Evolutionary conservation across 2,797 vertebrate genomes (phyloP), one percentile per base, ranked within the genome.

Genomic region (Oryzias dopingdopingensis): DNA sequence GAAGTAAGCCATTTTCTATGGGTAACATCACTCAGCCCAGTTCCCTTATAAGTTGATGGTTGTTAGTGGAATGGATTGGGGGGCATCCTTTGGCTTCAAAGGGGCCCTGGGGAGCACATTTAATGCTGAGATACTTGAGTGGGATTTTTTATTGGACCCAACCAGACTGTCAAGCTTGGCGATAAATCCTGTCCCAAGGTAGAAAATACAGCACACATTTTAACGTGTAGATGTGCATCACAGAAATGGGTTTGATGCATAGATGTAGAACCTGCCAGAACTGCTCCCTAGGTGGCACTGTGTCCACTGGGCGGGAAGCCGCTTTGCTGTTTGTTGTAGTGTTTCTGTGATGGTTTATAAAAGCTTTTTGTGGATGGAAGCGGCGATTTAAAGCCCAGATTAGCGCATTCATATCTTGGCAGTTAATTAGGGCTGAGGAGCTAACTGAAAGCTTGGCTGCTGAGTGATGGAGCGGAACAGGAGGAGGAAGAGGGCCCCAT

Each of bases 401-500:
- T 83, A 87, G 79, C 42, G 40, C 77, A 62, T 83, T 86, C 83
- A 84, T 85, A 85, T 86, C 80, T 82, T 76, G 66, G 81, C 85
- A 83, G 86, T 84, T 90, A 86, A 89, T 88, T 90, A 88, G 76
- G 46, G 64, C 59, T 70, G 72, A 71, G 76, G 62, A 72, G 80
- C 74, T 74, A 77, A 85, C 67, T 72, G 70, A 84, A 82, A 79
- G 76, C 79, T 77, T 54, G 70, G 77, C 72, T 79, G 75, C 70
- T 43, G 68, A 81, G 76, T 65, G 68, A 81, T 72, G 74, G 71
- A 81, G 77, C 61, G 14, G 75, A 77, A 60, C 68, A 80, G 74
- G 47, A 70, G 67, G 75, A 65, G 57, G 70, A 23, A 71, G 66
- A 50, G 56, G 67, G 70, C 65, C 62, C 62, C 48, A 57, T 6